A percentile compares a stretch with the other conserved stretches of the same genome.
These are phyloP conservation scores for Oikopleura vanhoeffeni DNA, from an alignment of 23 tunicate genomes.

Conservation along the genomic window DNA sequence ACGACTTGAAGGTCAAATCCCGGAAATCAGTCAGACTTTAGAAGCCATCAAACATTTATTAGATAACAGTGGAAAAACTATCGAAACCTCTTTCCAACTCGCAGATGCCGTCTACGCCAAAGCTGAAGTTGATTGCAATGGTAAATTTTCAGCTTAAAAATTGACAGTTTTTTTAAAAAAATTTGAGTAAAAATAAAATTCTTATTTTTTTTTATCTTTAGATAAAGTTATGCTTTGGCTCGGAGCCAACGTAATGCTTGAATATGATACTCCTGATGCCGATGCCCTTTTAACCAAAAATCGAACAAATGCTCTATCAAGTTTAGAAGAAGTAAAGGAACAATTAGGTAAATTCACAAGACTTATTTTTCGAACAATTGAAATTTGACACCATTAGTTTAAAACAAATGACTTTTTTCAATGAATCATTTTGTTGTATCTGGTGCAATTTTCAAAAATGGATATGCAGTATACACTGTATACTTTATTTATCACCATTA, in stretches of 20 bases:
- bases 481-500: no score
- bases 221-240: neutral
- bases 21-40: constrained; percentile 54
- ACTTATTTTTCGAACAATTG: no score
- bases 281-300: constrained; percentile 37
- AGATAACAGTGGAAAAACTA: constrained; percentile 26
- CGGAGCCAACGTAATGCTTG: constrained; percentile 77
- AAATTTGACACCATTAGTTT: no score
- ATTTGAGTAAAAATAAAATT: neutral
- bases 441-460: no score
- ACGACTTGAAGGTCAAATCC: constrained; percentile 47
- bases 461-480: no score
- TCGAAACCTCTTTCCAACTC: constrained; percentile 42
- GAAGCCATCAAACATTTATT: constrained; percentile 53
- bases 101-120: constrained; percentile 71
- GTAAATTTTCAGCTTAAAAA: constrained; percentile 21
- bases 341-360: constrained; percentile 22
- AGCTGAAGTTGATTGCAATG: constrained; percentile 58
- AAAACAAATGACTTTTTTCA: no score
- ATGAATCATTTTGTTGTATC: no score
- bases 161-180: constrained; percentile 2
- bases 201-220: neutral
- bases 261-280: constrained; percentile 50
- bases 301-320: constrained; percentile 31
- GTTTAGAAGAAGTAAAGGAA: constrained; percentile 33